A percentile compares a stretch with the other conserved stretches of the same genome.
Evolutionary conservation across 2,797 vertebrate species (phyloP).

Genomic region (Notolabrus celidotus): DNA sequence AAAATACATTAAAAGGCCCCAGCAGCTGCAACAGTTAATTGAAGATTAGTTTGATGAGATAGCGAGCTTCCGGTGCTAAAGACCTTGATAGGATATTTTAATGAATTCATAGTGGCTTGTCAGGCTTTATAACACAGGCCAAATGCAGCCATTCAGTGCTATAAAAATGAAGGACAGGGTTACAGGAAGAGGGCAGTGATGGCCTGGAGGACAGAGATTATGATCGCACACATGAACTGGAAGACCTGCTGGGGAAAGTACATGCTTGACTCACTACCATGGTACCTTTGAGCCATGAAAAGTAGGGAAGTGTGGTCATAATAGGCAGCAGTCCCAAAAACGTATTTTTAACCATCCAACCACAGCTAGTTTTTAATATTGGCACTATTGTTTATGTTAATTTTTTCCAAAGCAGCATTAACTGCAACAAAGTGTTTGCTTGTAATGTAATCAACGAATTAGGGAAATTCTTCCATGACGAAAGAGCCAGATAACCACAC

Average conservation of each 20-base stretch:
- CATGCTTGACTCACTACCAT: conserved; percentile 14
- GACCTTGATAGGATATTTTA: conserved; percentile 58
- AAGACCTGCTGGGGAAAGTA: conserved; percentile 3
- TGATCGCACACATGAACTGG: conserved; percentile 29
- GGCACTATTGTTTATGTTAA: neutral
- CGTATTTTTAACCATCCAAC: neutral
- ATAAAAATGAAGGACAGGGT: conserved; percentile 40
- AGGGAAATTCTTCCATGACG: neutral
- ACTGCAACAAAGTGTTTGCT: neutral
- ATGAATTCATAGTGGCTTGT: conserved; percentile 57
- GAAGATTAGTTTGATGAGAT: conserved; percentile 73
- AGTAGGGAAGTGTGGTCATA: neutral
- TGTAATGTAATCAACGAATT: neutral
- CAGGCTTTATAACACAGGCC: conserved; percentile 21
- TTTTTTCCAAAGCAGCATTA: neutral
- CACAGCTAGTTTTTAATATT: neutral
- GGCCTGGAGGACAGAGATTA: conserved; percentile 13
- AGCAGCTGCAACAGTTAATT: conserved; percentile 69
- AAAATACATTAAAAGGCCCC: conserved; percentile 57
- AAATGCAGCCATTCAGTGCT: conserved; percentile 36
- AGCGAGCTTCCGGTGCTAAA: conserved; percentile 48
- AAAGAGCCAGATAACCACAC: neutral
- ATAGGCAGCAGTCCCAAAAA: neutral
- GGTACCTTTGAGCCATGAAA: conserved; percentile 8
- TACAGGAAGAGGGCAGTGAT: conserved; percentile 8